phyloP scores from a whole-genome alignment of 2,113 vertebrate genomes.

The Vidua chalybeata region DNA sequence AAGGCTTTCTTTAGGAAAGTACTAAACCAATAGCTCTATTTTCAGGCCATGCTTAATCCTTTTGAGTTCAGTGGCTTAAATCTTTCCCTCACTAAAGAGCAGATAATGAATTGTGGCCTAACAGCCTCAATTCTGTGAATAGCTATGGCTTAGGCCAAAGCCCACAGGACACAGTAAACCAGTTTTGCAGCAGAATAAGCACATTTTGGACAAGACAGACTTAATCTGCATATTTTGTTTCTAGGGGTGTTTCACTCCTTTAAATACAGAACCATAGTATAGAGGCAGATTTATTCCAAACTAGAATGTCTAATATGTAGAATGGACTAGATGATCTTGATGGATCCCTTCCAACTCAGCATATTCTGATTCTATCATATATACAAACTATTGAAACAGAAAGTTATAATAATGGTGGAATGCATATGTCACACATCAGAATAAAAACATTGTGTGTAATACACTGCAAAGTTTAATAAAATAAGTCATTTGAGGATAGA shows the following conservation, averaged over 20 bases:
- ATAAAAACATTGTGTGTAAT: background rate
- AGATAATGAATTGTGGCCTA: background rate
- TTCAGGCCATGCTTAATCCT: background rate
- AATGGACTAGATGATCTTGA: background rate
- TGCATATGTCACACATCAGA: background rate
- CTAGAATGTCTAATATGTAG: background rate
- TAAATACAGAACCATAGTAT: background rate
- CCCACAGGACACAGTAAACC: background rate
- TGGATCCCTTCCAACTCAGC: background rate
- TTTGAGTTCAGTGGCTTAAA: constrained; percentile 2
- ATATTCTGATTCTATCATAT: background rate
- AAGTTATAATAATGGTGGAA: background rate
- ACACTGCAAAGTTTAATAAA: background rate
- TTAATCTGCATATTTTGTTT: background rate
- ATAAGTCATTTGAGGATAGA: background rate
- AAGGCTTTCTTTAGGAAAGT: background rate
- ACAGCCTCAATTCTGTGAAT: background rate
- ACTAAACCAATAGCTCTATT: background rate
- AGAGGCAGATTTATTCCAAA: background rate
- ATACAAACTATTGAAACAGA: background rate
- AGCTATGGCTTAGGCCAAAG: background rate
- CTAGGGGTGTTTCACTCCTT: background rate
- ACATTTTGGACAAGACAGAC: background rate
- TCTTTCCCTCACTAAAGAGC: background rate
- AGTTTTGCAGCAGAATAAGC: background rate